Evolutionary conservation across 1,140 invertebrate genomes (phyloP), one percentile per base, ranked within the genome.

Genomic region (Ganaspis sp.): DNA sequence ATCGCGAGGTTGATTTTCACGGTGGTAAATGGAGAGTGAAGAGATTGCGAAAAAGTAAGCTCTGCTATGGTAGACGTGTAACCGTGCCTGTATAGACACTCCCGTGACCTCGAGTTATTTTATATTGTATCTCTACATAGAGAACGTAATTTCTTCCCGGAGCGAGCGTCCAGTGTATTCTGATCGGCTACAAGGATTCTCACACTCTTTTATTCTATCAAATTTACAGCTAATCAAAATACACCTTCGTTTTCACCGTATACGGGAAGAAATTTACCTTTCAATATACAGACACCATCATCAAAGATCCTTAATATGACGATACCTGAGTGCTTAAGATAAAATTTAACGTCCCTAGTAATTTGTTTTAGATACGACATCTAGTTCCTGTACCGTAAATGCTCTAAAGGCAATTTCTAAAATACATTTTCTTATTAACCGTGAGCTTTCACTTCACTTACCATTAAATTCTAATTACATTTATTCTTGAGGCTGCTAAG

Each of bases 391-490:
- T 23, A 23, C 54, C 54, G 9, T 58, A 58, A 58, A 58, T 29
- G 54, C 54, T 58, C 54, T 58, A 58, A 58, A 26, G 54, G 54
- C 17, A 58, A 26, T 58, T 58, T 58, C 54, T 58, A 21, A 58
- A 58, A 58, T 58, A 29, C 23, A 26, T 58, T 58, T 58, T 58
- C 23, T 23, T 58, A 21, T 23, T 58, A 58, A 58, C 54, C 21
- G 21, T 58, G 54, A 58, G 54, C 54, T 58, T 58, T 58, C 54
- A 58, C 54, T 58, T 58, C 54, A 58, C 54, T 58, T 58, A 11
- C 54, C 21, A 58, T 58, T 58, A 58, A 58, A 58, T 58, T 58
- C 54, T 23, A 12, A 15, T 26, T 12, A 58, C 54, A 58, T n/a
- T n/a, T n/a, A n/a, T n/a, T n/a, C 54, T 11, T 58, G 15, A 26